Evolutionary conservation across 2,113 vertebrate genomes (phyloP), one percentile per base, ranked within the genome.

Genomic region (Rhombomys opimus): DNA sequence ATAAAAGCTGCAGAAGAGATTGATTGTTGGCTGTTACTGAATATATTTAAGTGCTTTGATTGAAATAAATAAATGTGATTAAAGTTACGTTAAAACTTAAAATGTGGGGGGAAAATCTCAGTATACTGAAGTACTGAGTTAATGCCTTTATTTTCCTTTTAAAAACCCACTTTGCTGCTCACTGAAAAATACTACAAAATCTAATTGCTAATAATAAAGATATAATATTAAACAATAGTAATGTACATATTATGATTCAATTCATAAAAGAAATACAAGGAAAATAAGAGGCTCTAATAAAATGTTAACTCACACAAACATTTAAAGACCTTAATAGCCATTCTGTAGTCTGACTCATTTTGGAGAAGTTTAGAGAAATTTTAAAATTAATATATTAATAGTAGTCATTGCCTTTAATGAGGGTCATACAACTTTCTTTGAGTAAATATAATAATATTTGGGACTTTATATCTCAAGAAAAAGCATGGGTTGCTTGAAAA

Each of bases 291-390:
- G 27, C 5, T 65, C 88, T 97, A 95, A 97, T 96, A 97, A 97
- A 97, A 96, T 95, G 96, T 96, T 96, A 97, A 97, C 82, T 96
- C 92, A 96, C 78, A 96, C 96, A 95, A 96, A 95, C 93, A 97
- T 95, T 97, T 96, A 96, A 97, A 97, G 87, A 94, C 77, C 14
- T 9, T 94, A 97, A 84, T 46, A 97, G 68, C 65, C 41, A 85
- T 90, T 35, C 23, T 68, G 7, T 81, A 67, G 59, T 61, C 78
- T 96, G 93, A 97, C 93, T 97, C 75, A 97, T 97, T 90, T 95
- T 90, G 92, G 67, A 96, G 65, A 27, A 86, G 35, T 52, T 89
- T 67, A 87, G 13, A 72, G 65, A 68, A 95, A 95, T 95, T 87
- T 46, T n/a, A 94, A 61, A 2, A 93, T 91, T 90, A 96, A 96